Evolutionary conservation across 2,888 invertebrate species (phyloP), one percentile per base, ranked within the genome.

Genomic region (Apodemia zela): DNA sequence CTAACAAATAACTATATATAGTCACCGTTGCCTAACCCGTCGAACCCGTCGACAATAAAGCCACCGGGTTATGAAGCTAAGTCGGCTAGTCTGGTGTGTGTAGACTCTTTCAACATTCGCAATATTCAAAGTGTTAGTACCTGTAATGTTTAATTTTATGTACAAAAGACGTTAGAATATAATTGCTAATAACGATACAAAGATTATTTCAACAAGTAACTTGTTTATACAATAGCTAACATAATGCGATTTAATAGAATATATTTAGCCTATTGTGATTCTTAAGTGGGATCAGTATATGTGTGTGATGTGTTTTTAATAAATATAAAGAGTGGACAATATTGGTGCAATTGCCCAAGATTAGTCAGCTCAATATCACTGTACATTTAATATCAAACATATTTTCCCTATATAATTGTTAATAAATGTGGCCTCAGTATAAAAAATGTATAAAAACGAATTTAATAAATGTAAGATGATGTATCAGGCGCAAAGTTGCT

Each of bases 391-490:
- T 11, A 51, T 51, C 21, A 4, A 51, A 17, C 7, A 17, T 51
- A 51, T 25, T 25, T 54, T 25, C 54, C 25, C 54, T 25, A 15
- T 21, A 47, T 57, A 59, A 38, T 21, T 45, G 21, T 47, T 51
- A 25, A 25, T n/a, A 59, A 33, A 63, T 33, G 58, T 49, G 63
- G 59, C 65, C 65, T 63, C 58, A 58, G 18, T 57, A 57, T 60
- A 54, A 33, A 57, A 18, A 58, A 38, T 59, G 42, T 63, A 62
- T 35, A 29, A 21, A 60, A 62, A 62, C 67, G 67, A 67, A 67
- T 67, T 67, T 67, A 67, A 62, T 67, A 67, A 58, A 49, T 60
- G 11, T 67, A 67, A 42, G 65, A 10, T 25, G n/a, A 13, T 54
- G 25, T 25, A 38, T 25, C 42, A 25, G 62, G 25, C 54, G 38